Evolutionary conservation across 2,113 vertebrate genomes (phyloP).

Genomic region (Pongo pygmaeus): DNA sequence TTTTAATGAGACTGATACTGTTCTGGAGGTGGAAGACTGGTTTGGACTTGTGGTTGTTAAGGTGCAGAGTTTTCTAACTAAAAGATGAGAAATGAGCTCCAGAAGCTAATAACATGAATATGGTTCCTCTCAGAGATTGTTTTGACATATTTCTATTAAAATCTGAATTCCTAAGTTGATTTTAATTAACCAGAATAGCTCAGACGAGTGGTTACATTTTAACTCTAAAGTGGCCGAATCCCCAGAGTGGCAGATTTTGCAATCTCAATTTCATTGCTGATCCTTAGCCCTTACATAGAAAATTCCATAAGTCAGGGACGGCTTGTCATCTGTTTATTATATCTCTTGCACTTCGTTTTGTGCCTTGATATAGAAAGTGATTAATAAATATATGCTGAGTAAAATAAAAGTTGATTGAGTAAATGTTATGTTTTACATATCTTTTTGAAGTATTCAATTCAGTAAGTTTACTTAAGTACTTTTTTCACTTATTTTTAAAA

Average conservation of each 20-base stretch:
- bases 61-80: background rate
- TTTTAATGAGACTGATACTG: background rate
- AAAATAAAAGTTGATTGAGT: background rate
- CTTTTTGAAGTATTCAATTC: background rate
- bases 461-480: background rate
- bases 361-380: background rate
- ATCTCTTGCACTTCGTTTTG: background rate
- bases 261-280: background rate
- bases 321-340: background rate
- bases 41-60: background rate
- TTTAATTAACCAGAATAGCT: background rate
- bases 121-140: background rate
- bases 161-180: background rate
- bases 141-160: background rate
- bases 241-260: background rate
- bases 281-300: background rate
- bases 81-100: background rate
- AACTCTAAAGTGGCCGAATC: background rate
- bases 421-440: background rate
- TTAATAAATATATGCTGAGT: background rate
- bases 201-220: background rate
- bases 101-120: background rate
- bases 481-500: background rate
- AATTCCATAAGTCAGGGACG: accelerated
- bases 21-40: background rate